A percentile compares a stretch with the other conserved stretches of the same genome.
Evolutionary conservation across 2,888 invertebrate species (phyloP).

Genomic region (Eumacrocentrus americanus): DNA sequence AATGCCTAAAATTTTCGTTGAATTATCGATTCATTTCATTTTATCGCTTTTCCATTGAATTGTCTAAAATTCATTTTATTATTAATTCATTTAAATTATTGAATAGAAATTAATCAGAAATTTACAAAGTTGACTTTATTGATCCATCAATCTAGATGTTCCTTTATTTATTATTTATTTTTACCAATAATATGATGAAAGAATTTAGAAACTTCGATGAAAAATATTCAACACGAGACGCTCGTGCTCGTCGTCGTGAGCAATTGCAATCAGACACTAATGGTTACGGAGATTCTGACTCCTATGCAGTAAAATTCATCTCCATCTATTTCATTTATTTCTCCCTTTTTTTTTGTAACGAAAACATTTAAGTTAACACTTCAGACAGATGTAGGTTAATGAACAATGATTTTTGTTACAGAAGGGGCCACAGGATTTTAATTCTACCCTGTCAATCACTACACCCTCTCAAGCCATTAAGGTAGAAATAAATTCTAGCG

Average conservation of each 20-base stretch:
- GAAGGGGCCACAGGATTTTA: slow-evolving; percentile 62
- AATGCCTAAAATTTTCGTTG: too few species aligned
- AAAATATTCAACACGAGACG: neutral
- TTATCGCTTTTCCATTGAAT: too few species aligned
- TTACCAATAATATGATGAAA: slow-evolving; percentile 1
- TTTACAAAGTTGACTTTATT: too few species aligned
- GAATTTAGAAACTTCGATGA: neutral
- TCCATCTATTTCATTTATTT: neutral
- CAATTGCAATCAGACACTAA: slow-evolving; percentile 18
- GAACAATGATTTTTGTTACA: slow-evolving; percentile 48
- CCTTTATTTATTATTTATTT: neutral
- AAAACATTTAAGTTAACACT: too few species aligned
- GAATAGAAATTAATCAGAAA: too few species aligned
- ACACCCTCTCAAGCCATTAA: slow-evolving; percentile 59
- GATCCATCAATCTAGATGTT: neutral
- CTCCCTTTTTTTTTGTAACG: neutral
- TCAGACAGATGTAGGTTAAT: neutral
- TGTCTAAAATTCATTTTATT: too few species aligned
- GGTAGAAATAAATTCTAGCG: slow-evolving; percentile 58
- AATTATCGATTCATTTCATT: too few species aligned
- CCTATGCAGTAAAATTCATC: slow-evolving; percentile 12
- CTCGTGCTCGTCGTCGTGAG: slow-evolving; percentile 33
- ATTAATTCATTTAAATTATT: too few species aligned
- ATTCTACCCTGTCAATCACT: slow-evolving; percentile 61
- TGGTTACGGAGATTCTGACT: neutral